Percentiles rank a stretch among this genome's conserved stretches.
Evolutionary conservation across 2,888 invertebrate species (phyloP).

Genomic region (Stenotaenia linearis): DNA sequence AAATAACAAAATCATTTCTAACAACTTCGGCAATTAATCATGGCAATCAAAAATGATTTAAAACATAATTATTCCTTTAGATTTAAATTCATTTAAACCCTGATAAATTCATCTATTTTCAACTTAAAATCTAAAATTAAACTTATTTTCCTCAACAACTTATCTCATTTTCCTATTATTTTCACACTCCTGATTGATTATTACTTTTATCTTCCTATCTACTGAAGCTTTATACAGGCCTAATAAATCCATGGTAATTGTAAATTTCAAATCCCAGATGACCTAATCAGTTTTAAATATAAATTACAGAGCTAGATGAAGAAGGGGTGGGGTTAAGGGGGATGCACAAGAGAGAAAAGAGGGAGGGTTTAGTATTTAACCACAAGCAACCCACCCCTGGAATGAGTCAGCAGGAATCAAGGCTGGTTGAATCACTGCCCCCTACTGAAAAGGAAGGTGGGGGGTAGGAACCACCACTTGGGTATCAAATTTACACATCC

Average conservation of each 20-base stretch:
- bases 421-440: constrained; percentile 26
- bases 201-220: background rate
- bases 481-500: constrained; percentile 24
- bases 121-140: background rate
- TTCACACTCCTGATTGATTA: background rate
- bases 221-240: background rate
- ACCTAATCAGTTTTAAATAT: constrained; percentile 15
- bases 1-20: constrained; percentile 24
- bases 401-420: constrained; percentile 26
- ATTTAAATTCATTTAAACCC: background rate
- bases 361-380: constrained; percentile 23
- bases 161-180: background rate
- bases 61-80: background rate
- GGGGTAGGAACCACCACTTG: constrained; percentile 12
- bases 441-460: background rate
- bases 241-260: constrained; percentile 8
- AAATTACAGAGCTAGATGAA: constrained; percentile 18
- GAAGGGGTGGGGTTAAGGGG: background rate
- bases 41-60: constrained; percentile 20
- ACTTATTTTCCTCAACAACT: background rate
- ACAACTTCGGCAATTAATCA: constrained; percentile 5
- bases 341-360: constrained; percentile 12
- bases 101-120: background rate
- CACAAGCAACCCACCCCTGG: constrained; percentile 23
- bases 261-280: constrained; percentile 16